Percentiles rank a stretch among this genome's conserved stretches.
Evolutionary conservation across 2,113 vertebrate genomes (phyloP).

Genomic region (Cyrtonyx montezumae): DNA sequence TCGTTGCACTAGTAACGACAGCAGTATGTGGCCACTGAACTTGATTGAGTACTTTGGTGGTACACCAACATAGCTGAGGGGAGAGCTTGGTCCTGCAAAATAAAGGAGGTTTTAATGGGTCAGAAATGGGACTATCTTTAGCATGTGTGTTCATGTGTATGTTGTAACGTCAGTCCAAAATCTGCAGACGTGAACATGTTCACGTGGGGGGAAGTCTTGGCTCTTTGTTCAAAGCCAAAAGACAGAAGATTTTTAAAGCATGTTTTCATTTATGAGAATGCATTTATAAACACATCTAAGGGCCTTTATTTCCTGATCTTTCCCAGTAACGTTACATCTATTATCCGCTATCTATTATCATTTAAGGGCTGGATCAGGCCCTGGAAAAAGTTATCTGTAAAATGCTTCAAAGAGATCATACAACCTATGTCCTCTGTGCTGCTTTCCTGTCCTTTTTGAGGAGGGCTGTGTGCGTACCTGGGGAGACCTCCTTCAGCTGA

Average conservation of each 20-base stretch:
- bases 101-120: not conserved
- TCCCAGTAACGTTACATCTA: not conserved
- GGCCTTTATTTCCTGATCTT: not conserved
- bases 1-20: not conserved
- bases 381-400: not conserved
- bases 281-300: not conserved
- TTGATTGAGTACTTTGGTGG: not conserved
- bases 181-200: not conserved
- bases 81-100: not conserved
- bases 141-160: not conserved
- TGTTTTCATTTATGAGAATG: not conserved
- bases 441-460: not conserved
- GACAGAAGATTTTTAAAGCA: not conserved
- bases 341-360: not conserved
- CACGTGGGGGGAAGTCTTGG: not conserved
- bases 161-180: not conserved
- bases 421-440: not conserved
- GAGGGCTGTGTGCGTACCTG: not conserved
- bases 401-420: not conserved
- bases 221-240: not conserved
- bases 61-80: not conserved
- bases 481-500: not conserved
- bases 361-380: not conserved
- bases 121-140: not conserved
- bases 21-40: accelerated